Evolutionary conservation across 1,140 invertebrate species (phyloP).

Genomic region (Aphelinus atriplicis): DNA sequence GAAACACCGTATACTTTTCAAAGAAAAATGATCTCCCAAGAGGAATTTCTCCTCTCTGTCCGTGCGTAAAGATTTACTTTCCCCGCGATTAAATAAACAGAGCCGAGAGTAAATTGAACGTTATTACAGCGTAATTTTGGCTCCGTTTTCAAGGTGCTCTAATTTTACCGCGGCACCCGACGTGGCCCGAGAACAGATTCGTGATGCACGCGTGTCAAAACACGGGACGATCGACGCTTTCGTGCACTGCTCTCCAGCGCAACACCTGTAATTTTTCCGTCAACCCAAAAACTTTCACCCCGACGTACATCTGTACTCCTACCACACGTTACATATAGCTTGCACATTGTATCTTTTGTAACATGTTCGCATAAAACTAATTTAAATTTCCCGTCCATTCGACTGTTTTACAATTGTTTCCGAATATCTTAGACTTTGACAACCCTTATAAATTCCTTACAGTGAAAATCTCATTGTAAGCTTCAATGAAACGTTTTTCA

Average conservation of each 20-base stretch:
- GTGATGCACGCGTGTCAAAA: slow-evolving; percentile 14
- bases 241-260: background rate
- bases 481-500: too few species aligned
- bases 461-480: too few species aligned
- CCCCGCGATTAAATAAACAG: slow-evolving; percentile 25
- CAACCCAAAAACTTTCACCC: slow-evolving; percentile 50
- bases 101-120: slow-evolving; percentile 1
- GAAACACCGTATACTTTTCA: too few species aligned
- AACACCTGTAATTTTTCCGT: slow-evolving; percentile 37
- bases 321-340: background rate
- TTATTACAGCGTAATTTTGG: slow-evolving; percentile 17
- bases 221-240: slow-evolving; percentile 13
- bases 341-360: too few species aligned
- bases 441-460: too few species aligned
- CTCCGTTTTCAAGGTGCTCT: slow-evolving; percentile 21
- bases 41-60: slow-evolving; percentile 18
- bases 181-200: background rate
- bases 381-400: too few species aligned
- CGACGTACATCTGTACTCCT: slow-evolving; percentile 24
- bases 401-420: too few species aligned
- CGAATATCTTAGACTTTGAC: too few species aligned
- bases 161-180: slow-evolving; percentile 19
- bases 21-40: too few species aligned
- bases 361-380: too few species aligned
- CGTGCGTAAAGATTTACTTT: slow-evolving; percentile 14